Base-by-base conservation (phyloP, 2,888 invertebrate genomes). In the Listrodromus nycthemerus region DNA sequence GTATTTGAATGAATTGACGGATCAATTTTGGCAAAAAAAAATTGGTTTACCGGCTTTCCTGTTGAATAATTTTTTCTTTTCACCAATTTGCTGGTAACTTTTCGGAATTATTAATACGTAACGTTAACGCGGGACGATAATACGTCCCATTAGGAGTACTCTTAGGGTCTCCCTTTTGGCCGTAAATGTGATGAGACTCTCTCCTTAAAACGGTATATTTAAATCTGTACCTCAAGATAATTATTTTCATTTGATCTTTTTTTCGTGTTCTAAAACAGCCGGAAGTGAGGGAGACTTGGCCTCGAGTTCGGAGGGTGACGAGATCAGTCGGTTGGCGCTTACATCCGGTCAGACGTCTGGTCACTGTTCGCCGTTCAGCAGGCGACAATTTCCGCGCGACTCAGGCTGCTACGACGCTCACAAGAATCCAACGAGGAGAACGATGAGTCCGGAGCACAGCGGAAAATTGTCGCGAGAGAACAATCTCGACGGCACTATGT, bases 271-370 rank as follows among this genome's bases (percentile, higher is more conserved):
- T 3, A 0, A 52, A 74, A 80, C 94, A 96, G 95, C 95, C 92
- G 96, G 97, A 91, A 96, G 96, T 91, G 97, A 97, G 93, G 96
- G 95, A 86, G 97, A 97, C 90, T 95, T 97, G 85, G 97, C 97
- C 58, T 97, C 97, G 63, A 97, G 97, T 91, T 97, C 97, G 1
- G 97, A 97, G 94, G 96, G 97, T 79, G 96, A 96, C 88, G 95
- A 96, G 89, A 95, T 94, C 70, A 93, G 92, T 81, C 92, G 94
- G 79, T 89, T 94, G 87, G 92, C 93, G 67, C 83, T 93, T 83
- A 92, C 93, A 87, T 91, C 93, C 33, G 91, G 93, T 61, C 93
- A 94, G 80, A 93, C 93, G 16, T 93, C 94, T 92, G 92, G 92
- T 61, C 93, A 92, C 85, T 92, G 96, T 85, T 96, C 97, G 4